Percentiles rank a stretch among this genome's conserved stretches.
Evolutionary conservation across 2,888 invertebrate genomes (phyloP).

Genomic region (Chrysomela aeneicollis): DNA sequence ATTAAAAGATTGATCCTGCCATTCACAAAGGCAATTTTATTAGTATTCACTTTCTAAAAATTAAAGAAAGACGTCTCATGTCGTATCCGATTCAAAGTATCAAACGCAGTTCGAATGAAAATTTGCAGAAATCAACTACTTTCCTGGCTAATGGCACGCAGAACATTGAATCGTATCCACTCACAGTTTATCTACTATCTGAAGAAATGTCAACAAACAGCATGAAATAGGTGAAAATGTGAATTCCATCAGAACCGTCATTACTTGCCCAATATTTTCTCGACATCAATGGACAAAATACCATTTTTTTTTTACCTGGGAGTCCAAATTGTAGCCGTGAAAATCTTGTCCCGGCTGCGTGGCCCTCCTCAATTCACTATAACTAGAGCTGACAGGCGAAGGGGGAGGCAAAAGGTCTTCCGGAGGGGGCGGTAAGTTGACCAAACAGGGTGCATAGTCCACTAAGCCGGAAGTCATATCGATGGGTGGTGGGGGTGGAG

Average conservation of each 20-base stretch:
- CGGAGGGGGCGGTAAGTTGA: constrained; percentile 62
- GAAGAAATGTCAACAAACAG: too few species aligned
- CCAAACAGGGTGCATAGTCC: constrained; percentile 60
- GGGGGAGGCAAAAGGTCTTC: constrained; percentile 81
- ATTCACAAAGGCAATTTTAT: too few species aligned
- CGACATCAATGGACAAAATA: background rate
- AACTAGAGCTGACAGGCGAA: constrained; percentile 90
- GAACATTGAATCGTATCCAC: too few species aligned
- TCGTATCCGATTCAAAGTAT: too few species aligned
- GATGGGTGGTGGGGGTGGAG: constrained; percentile 69
- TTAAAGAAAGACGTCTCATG: too few species aligned
- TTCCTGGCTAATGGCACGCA: too few species aligned
- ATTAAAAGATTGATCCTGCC: too few species aligned
- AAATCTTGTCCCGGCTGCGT: constrained; percentile 68
- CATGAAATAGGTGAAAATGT: too few species aligned
- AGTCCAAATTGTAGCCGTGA: constrained; percentile 73
- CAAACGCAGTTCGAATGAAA: too few species aligned
- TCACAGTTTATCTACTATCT: too few species aligned
- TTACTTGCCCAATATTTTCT: background rate
- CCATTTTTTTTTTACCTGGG: constrained; percentile 64
- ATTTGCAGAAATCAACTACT: too few species aligned
- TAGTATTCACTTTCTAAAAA: too few species aligned
- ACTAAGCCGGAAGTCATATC: constrained; percentile 61
- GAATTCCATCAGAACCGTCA: background rate
- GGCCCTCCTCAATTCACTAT: constrained; percentile 84